Conservation (phyloP, 1,140 invertebrate genomes). For the Trissolcus basalis region DNA sequence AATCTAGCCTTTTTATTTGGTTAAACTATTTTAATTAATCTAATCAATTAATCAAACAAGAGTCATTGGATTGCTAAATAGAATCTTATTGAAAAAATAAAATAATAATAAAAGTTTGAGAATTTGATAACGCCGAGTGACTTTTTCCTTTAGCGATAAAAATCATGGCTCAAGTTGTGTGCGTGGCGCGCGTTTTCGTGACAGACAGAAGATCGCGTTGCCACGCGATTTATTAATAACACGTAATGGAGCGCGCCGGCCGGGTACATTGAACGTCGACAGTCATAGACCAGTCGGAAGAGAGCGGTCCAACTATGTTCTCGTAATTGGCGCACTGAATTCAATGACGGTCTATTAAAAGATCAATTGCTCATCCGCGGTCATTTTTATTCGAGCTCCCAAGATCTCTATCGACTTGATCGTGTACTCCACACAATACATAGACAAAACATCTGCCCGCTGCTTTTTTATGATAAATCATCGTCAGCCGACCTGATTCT, state of each 20-base stretch:
- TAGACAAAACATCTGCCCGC: conserved; percentile 12
- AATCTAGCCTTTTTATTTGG: too few relatives aligned
- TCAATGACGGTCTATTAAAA: conserved; percentile 60
- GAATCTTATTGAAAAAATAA: too few relatives aligned
- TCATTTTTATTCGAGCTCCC: conserved; percentile 46
- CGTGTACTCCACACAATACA: neutral
- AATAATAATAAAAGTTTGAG: neutral
- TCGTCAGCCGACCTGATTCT: conserved; percentile 1
- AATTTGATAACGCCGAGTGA: conserved; percentile 30
- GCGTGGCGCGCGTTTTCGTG: conserved; percentile 44
- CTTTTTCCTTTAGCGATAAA: conserved; percentile 52
- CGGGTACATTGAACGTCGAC: conserved; percentile 55
- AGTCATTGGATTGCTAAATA: too few relatives aligned
- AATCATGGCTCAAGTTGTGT: conserved; percentile 24
- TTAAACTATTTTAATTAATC: too few relatives aligned
- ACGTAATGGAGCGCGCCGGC: conserved; percentile 44
- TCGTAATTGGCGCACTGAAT: conserved; percentile 57
- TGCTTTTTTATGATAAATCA: conserved; percentile 28
- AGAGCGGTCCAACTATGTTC: conserved; percentile 36
- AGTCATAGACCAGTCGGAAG: conserved; percentile 56
- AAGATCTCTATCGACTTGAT: too few relatives aligned
- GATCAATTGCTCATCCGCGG: conserved; percentile 58
- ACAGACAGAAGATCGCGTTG: conserved; percentile 53
- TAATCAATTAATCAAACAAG: too few relatives aligned
- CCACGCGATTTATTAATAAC: conserved; percentile 61